Evolutionary conservation across 2,888 invertebrate genomes (phyloP), one percentile per base, ranked within the genome.

Genomic region (Andrena minutula): DNA sequence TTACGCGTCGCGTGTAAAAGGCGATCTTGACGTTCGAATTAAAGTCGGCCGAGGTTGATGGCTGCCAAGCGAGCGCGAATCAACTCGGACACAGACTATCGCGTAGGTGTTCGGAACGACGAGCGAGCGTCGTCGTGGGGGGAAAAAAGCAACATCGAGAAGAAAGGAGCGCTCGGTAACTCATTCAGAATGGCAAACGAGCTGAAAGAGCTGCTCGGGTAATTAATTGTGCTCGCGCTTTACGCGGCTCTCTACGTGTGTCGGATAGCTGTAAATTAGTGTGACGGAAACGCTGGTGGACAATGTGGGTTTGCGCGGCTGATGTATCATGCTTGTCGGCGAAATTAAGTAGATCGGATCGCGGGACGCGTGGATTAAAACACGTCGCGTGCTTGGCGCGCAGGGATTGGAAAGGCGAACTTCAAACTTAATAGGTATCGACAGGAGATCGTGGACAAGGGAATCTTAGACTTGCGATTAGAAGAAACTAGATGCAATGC

Each of bases 181-280:
- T 92, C 92, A 91, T 89, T 90, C 86, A 76, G 80, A 83, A 86
- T 86, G 86, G 90, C 88, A 90, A 92, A 92, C 89, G 90, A 91
- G 90, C 86, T 89, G 89, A 92, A 91, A 91, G 89, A 88, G 87
- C 80, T 86, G 88, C 87, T 83, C 86, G 86, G 81, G 89, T 91
- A 91, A 91, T 92, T 91, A 91, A 91, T 91, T 91, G 91, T 84
- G 88, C 89, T 91, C 89, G 86, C 91, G 91, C 91, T 88, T 91
- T 86, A 81, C 84, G 78, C 82, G 61, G 66, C 65, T 41, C 65
- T 41, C 58, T 71, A 71, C 79, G 75, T 81, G 78, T 78, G 85
- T 84, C 85, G 84, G 76, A 72, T 83, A 86, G 85, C 86, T 87
- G 90, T 89, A 91, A 91, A 90, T 90, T 91, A 88, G 88, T 89